Evolutionary conservation across 2,888 invertebrate species (phyloP).

Genomic region (Mongoloraphidia duomilia): DNA sequence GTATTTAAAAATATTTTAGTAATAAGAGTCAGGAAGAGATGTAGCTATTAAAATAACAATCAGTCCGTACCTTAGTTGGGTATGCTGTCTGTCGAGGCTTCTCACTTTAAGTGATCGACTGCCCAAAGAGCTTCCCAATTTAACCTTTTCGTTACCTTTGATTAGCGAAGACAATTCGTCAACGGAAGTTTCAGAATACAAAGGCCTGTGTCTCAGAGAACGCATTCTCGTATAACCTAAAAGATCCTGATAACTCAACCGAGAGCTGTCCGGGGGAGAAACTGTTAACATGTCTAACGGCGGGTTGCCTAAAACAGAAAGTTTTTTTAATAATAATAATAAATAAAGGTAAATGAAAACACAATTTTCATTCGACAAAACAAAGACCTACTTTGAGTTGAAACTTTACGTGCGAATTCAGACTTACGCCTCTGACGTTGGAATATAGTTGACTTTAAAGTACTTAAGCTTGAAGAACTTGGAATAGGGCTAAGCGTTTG

Average conservation of each 20-base stretch:
- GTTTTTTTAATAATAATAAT: background rate
- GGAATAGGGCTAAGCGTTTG: conserved; percentile 79
- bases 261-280: conserved; percentile 37
- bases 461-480: conserved; percentile 56
- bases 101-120: conserved; percentile 7
- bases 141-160: conserved; percentile 1
- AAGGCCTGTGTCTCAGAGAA: conserved; percentile 49
- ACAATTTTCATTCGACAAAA: conserved; percentile 1
- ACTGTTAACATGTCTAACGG: conserved; percentile 37
- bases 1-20: too few relatives aligned
- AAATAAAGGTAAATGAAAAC: conserved; percentile 1
- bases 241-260: conserved; percentile 58
- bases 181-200: conserved; percentile 47
- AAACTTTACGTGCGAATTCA: conserved; percentile 37
- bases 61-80: background rate
- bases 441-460: conserved; percentile 22
- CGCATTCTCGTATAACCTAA: conserved; percentile 62
- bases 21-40: too few relatives aligned
- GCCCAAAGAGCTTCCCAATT: conserved; percentile 9
- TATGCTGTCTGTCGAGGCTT: conserved; percentile 1
- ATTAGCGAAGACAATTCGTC: conserved; percentile 27
- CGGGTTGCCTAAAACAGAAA: conserved; percentile 28
- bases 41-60: too few relatives aligned
- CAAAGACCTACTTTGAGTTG: conserved; percentile 37
- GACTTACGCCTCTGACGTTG: conserved; percentile 28